These are phyloP conservation scores for Heliconius ismenius DNA, from an alignment of 2,888 invertebrate species.

Conservation along the genomic window DNA sequence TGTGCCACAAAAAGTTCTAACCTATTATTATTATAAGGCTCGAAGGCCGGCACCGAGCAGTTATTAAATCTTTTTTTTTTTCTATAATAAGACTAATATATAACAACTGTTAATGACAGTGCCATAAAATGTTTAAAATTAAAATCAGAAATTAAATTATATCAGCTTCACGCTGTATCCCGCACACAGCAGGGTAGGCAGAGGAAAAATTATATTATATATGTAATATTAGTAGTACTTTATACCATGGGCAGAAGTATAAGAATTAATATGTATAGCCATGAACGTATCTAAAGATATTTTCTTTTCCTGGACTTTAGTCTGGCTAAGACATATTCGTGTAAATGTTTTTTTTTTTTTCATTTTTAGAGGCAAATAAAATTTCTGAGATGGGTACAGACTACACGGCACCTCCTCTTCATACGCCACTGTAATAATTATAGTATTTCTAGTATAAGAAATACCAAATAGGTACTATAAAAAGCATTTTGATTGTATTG, in stretches of 20 bases:
- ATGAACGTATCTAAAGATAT: no score
- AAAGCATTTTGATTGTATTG: neutral
- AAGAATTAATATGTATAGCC: neutral
- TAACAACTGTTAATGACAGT: slow-evolving; percentile 7
- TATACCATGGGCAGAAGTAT: neutral
- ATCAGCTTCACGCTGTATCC: no score
- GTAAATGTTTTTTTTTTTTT: no score
- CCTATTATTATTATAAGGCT: slow-evolving; percentile 2
- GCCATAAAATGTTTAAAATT: neutral
- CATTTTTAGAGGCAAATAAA: no score
- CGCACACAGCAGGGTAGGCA: no score
- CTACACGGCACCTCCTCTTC: no score
- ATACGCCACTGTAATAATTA: neutral
- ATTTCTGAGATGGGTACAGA: no score
- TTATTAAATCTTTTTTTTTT: neutral
- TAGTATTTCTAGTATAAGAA: neutral
- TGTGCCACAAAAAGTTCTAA: slow-evolving; percentile 6
- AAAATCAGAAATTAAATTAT: no score
- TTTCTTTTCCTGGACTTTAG: no score
- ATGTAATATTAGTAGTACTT: neutral
- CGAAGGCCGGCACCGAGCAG: neutral
- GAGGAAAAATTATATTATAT: neutral
- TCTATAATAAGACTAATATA: slow-evolving; percentile 8
- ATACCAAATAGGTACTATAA: no score
- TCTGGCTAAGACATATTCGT: no score